These are phyloP conservation scores for Streptopelia turtur DNA, from an alignment of 2,797 vertebrate species.

Conservation along the genomic window DNA sequence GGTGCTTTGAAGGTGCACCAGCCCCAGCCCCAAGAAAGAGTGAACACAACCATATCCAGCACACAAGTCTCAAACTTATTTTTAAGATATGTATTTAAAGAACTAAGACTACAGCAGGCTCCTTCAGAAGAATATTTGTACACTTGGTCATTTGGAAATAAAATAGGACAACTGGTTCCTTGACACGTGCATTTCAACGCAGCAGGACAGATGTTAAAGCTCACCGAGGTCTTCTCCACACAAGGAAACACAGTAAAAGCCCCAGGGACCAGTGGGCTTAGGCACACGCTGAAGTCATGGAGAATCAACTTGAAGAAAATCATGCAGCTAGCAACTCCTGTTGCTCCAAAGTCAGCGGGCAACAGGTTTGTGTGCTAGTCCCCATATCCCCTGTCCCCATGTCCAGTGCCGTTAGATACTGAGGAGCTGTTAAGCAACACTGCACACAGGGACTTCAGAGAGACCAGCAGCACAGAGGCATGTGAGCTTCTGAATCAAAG, in stretches of 20 bases:
- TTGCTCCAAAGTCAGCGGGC: not conserved
- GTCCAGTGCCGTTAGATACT: not conserved
- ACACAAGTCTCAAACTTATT: not conserved
- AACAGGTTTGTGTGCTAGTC: not conserved
- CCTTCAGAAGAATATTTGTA: not conserved
- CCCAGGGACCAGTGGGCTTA: not conserved
- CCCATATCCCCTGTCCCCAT: not conserved
- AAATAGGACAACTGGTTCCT: not conserved
- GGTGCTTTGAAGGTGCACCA: not conserved
- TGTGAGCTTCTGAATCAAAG: not conserved
- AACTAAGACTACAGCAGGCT: not conserved
- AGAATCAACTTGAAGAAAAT: not conserved
- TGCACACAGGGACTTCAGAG: not conserved
- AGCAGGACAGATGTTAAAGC: not conserved
- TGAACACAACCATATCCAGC: not conserved
- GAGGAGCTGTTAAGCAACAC: not conserved
- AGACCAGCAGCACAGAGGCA: not conserved
- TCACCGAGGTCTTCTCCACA: not conserved
- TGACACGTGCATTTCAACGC: not conserved
- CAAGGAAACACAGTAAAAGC: not conserved
- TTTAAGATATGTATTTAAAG: not conserved
- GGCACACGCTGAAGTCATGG: not conserved
- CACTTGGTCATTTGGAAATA: not conserved
- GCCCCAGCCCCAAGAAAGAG: accelerated
- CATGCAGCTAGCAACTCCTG: not conserved